Base-by-base conservation (phyloP, 2,113 vertebrate genomes). In the Psilopsiagon aurifrons region DNA sequence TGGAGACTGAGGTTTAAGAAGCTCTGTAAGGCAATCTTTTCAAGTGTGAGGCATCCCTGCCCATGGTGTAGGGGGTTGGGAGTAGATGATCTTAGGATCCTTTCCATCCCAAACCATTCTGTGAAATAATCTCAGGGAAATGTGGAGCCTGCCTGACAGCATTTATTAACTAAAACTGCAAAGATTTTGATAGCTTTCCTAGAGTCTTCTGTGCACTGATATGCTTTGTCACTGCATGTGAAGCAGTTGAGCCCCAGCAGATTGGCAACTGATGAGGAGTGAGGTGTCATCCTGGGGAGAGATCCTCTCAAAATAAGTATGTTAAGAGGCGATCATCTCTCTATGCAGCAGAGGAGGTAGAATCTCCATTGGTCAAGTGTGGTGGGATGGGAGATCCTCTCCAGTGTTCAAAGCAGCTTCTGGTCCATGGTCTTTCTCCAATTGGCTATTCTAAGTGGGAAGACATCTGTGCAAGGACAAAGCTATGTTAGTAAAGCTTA, bases 1-100 rank as follows among this genome's bases (percentile, higher is more conserved):
- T 6, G 41, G 2, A 41, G 13, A 4, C 8, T 1, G 28, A 35
- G 13, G 0, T 10, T 27, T 12, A 57, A 2, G 4, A 25, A 90
- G 15, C 37, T 62, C 46, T 8, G 47, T 31, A 2, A 9, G 78
- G 57, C 4, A 7, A 24, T 20, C 22, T 35, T 33, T 35, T 59
- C 22, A 16, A 35, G 57, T 59, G 33, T 24, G 13, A 59, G 33
- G 33, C 6, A 2, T 35, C 9, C 13, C 22, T 59, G n/a, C 33
- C 33, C 13, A 10, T 35, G 57, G 33, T n/a, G 33, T n/a, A 59
- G 13, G 9, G 33, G 57, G 20, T 35, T 59, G n/a, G 22, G 22
- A 35, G 33, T 16, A 59, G 33, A 24, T 35, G 57, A 16, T 24
- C 33, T 15, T 35, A 59, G 23, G 57, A 59, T 23, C 9, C 33